Conservation (phyloP, 2,113 vertebrate species). For the Zosterops japonicus region DNA sequence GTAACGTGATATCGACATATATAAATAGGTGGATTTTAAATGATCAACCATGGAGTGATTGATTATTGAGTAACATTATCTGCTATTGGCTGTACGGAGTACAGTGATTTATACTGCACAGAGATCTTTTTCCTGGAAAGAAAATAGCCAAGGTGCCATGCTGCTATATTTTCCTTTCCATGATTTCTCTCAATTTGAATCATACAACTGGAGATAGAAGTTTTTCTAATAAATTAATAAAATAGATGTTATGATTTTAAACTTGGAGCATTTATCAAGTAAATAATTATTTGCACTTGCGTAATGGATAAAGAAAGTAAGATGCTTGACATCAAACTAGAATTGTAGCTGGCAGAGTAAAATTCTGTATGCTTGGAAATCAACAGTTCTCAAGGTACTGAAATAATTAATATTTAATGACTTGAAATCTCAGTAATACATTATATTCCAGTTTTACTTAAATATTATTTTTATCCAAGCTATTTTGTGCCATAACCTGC, state of each 20-base stretch:
- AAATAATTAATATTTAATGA: neutral
- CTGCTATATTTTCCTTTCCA: neutral
- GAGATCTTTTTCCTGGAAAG: neutral
- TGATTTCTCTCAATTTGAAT: neutral
- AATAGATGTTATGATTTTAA: neutral
- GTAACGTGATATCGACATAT: neutral
- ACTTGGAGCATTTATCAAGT: neutral
- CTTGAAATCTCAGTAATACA: neutral
- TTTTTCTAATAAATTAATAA: neutral
- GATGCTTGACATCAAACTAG: neutral
- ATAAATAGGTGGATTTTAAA: neutral
- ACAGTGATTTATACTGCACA: neutral
- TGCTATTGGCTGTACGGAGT: neutral
- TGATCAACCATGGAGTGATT: neutral
- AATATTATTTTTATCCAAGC: neutral
- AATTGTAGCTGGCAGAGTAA: neutral
- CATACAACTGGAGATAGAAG: neutral
- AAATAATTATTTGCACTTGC: neutral
- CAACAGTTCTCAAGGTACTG: neutral
- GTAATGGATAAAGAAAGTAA: neutral
- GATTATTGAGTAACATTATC: neutral
- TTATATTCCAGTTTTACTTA: neutral
- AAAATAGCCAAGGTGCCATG: neutral
- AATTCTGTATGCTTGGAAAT: neutral
- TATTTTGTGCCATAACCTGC: neutral